phyloP scores from a whole-genome alignment of 2,797 vertebrate genomes.

The Cygnus olor region DNA sequence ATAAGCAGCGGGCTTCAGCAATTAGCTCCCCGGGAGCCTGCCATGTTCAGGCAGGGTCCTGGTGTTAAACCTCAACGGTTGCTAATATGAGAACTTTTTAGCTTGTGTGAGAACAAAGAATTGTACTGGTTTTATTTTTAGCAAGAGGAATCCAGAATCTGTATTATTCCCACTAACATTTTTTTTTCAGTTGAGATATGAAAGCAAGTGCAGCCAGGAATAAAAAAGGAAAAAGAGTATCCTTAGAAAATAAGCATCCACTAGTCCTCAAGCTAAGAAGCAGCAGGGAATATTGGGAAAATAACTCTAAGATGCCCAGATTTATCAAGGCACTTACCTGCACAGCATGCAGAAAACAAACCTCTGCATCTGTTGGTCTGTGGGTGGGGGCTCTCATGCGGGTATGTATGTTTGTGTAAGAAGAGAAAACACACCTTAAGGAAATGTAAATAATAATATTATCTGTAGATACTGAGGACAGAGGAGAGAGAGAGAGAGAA shows the following conservation, averaged over 20 bases:
- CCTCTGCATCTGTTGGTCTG: not conserved
- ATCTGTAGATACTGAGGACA: not conserved
- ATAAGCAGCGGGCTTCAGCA: slow-evolving; percentile 36
- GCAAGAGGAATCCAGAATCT: not conserved
- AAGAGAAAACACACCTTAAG: slow-evolving; percentile 37
- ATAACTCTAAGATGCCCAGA: slow-evolving; percentile 54
- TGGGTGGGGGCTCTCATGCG: not conserved
- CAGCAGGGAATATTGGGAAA: slow-evolving; percentile 59
- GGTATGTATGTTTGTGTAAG: not conserved
- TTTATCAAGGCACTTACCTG: slow-evolving; percentile 66
- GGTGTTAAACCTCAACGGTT: not conserved
- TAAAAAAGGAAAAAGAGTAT: not conserved
- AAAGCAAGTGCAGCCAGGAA: not conserved
- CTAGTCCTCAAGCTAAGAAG: slow-evolving; percentile 60
- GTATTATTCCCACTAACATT: not conserved
- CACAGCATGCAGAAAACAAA: slow-evolving; percentile 46
- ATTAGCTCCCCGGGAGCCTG: not conserved
- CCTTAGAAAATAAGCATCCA: slow-evolving; percentile 60
- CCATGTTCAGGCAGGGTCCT: not conserved
- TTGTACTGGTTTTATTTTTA: not conserved
- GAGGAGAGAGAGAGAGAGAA: not conserved
- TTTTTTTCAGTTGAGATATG: not conserved
- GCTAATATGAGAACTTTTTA: not conserved
- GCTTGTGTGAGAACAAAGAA: not conserved
- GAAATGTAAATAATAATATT: slow-evolving; percentile 40